Evolutionary conservation across 2,797 vertebrate genomes (phyloP).

Genomic region (Sebastiscus tertius): DNA sequence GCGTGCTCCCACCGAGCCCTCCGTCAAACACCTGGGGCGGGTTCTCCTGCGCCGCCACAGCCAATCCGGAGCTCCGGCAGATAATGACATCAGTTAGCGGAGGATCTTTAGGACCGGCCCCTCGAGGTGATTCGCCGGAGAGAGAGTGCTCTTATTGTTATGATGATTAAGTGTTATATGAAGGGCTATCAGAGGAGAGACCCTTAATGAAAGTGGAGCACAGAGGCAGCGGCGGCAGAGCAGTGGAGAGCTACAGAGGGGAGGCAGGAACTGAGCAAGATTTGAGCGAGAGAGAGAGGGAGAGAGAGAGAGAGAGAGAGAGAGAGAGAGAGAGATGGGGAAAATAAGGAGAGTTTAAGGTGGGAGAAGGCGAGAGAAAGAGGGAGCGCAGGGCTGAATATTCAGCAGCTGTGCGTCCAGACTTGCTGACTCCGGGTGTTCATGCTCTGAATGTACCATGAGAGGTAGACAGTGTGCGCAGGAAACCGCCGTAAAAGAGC

Average conservation of each 20-base stretch:
- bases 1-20: conserved; percentile 61
- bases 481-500: conserved; percentile 38
- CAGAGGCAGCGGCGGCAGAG: conserved; percentile 49
- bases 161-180: conserved; percentile 83
- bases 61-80: conserved; percentile 60
- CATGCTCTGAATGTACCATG: conserved; percentile 76
- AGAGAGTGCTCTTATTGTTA: conserved; percentile 79
- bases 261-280: conserved; percentile 23
- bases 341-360: conserved; percentile 46
- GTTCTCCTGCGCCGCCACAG: conserved; percentile 13
- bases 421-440: conserved; percentile 81
- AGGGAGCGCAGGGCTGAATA: conserved; percentile 68
- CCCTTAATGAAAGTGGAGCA: conserved; percentile 80
- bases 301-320: background rate
- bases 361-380: conserved; percentile 46
- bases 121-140: conserved; percentile 72
- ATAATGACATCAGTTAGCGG: conserved; percentile 78
- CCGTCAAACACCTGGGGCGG: conserved; percentile 64
- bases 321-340: background rate
- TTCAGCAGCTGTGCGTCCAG: conserved; percentile 79
- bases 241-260: conserved; percentile 32
- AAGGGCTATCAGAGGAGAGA: conserved; percentile 82
- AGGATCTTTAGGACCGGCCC: conserved; percentile 68
- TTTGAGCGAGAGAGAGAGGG: background rate
- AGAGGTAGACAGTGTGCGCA: conserved; percentile 45